Conservation (phyloP, 2,888 invertebrate species). For the Agrilus biguttatus region DNA sequence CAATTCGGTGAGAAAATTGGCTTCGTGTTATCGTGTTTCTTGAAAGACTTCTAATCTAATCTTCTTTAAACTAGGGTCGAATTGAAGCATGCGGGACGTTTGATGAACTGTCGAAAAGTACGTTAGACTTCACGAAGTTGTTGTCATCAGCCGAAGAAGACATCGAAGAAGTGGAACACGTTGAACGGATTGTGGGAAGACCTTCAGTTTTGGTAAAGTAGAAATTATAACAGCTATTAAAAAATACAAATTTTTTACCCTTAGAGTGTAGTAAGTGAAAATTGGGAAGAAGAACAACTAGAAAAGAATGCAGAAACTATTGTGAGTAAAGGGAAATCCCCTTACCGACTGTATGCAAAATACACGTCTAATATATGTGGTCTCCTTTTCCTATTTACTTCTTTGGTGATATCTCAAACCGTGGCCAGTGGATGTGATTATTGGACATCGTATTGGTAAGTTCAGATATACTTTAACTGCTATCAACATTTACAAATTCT, state of each 20-base stretch:
- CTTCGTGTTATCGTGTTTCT: no score
- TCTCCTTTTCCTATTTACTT: slow-evolving; percentile 5
- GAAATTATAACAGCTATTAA: no score
- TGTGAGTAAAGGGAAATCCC: slow-evolving; percentile 4
- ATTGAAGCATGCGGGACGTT: no score
- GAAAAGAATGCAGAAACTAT: slow-evolving; percentile 14
- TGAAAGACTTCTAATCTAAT: no score
- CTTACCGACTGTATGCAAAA: slow-evolving; percentile 10
- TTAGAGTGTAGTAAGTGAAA: slow-evolving; percentile 7
- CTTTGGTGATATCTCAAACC: slow-evolving; percentile 9
- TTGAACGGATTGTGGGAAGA: slow-evolving; percentile 9
- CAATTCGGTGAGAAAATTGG: slow-evolving; percentile 36
- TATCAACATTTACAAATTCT: no score
- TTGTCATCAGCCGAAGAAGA: slow-evolving; percentile 15
- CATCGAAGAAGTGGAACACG: slow-evolving; percentile 5
- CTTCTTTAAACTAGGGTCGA: no score
- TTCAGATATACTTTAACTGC: not conserved
- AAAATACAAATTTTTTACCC: no score
- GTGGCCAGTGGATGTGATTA: slow-evolving; percentile 11
- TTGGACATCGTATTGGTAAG: slow-evolving; percentile 13
- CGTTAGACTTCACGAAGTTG: slow-evolving; percentile 44
- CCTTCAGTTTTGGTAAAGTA: slow-evolving; percentile 1
- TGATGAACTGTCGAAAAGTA: slow-evolving; percentile 26
- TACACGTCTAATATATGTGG: slow-evolving; percentile 10
- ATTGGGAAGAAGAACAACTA: slow-evolving; percentile 8